Evolutionary conservation across 2,888 invertebrate genomes (phyloP), one percentile per base, ranked within the genome.

Genomic region (Ernsta delagoae): DNA sequence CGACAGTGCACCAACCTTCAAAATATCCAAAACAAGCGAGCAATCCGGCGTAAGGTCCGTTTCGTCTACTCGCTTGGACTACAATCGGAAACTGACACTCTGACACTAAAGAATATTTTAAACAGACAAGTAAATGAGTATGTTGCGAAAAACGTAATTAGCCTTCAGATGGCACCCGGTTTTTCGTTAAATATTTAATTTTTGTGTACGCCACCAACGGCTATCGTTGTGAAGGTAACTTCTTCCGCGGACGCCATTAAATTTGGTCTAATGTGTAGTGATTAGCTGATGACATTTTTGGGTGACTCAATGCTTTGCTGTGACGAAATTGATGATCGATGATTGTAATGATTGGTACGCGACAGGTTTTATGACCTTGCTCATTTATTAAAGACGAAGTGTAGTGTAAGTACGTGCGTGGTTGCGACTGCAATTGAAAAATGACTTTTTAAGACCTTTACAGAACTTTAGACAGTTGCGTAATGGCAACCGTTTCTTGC

Each of bases 121-220:
- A 73, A 76, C 75, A 78, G 75, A 77, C 79, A 83, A 83, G 79
- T 84, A 76, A 82, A 80, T 84, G 79, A 77, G 75, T 75, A 34
- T 71, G 77, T 86, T 86, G 78, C 80, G 76, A 78, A 81, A 84
- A 77, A 64, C 16, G 63, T 76, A 76, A 80, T 79, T 77, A 79
- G 73, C 81, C 83, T 83, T 79, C 76, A 72, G 76, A 79, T 74
- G 78, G 74, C 77, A 78, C 78, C 78, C 72, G 16, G 71, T 43
- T 74, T 78, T 79, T 56, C 59, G 72, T 56, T 56, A 31, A 57
- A 57, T 39, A 39, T 57, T 56, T 34, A 43, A 43, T 43, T 9
- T 43, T 43, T 43, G 9, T 43, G 43, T 43, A 9, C 36, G 11
- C 34, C 1, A 31, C 7, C 36, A 34, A 9, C 12, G 36, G 39